Conservation (phyloP, 2,888 invertebrate genomes). For the Drosophila monieri region DNA sequence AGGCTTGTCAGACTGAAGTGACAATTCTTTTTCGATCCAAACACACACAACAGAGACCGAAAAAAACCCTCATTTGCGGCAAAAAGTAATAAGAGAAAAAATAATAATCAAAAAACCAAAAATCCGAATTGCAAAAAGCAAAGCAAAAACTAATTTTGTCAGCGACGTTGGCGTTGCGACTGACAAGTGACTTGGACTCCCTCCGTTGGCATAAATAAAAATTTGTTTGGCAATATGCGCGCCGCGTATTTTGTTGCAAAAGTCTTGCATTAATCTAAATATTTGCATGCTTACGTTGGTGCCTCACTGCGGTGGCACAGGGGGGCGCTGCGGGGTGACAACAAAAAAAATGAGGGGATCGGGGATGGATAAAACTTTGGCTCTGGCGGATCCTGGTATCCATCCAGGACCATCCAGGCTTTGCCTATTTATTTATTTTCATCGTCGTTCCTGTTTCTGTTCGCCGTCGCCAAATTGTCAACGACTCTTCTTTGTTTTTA, state of each 20-base stretch:
- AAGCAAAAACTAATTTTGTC: slow-evolving; percentile 59
- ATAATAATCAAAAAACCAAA: slow-evolving; percentile 3
- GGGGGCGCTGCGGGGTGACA: no score
- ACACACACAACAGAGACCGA: neutral
- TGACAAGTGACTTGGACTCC: slow-evolving; percentile 51
- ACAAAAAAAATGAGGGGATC: neutral
- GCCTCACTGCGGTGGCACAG: no score
- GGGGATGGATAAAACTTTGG: slow-evolving; percentile 25
- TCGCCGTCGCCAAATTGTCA: slow-evolving; percentile 70
- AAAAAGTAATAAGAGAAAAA: neutral
- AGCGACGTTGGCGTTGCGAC: slow-evolving; percentile 56
- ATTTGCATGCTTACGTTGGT: slow-evolving; percentile 69
- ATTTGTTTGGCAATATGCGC: slow-evolving; percentile 77
- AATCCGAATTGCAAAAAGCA: slow-evolving; percentile 9
- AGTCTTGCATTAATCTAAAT: slow-evolving; percentile 78
- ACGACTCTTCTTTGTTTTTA: slow-evolving; percentile 36
- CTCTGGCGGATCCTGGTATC: slow-evolving; percentile 10
- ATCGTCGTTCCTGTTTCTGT: slow-evolving; percentile 25
- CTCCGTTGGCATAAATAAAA: slow-evolving; percentile 66
- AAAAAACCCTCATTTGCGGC: neutral
- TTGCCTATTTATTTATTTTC: slow-evolving; percentile 75
- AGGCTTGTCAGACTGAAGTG: no score
- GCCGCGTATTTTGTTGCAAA: slow-evolving; percentile 77
- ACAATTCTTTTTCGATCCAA: neutral
- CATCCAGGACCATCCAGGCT: slow-evolving; percentile 36